These are phyloP conservation scores for Oligia strigilis DNA, from an alignment of 2,888 invertebrate genomes.

Conservation along the genomic window DNA sequence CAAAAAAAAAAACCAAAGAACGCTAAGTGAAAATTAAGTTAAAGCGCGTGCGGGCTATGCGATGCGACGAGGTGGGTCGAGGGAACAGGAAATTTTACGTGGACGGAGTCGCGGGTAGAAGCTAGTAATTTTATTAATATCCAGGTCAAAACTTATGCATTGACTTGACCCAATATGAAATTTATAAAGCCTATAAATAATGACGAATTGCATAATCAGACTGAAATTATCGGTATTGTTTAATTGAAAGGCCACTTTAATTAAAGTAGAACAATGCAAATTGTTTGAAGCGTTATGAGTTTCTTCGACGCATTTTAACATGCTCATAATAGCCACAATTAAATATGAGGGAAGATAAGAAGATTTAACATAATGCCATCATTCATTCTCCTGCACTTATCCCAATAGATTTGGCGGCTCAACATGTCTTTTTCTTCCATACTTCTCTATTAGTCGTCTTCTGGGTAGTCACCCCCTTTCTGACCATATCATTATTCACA, in stretches of 20 bases:
- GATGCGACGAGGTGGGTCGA: not conserved
- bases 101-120: not conserved
- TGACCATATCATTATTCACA: no score
- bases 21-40: no score
- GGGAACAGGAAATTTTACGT: not conserved
- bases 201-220: not conserved
- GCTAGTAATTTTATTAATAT: not conserved
- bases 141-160: not conserved
- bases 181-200: not conserved
- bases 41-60: not conserved
- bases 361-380: no score
- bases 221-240: not conserved
- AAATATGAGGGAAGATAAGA: no score
- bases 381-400: no score
- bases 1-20: no score
- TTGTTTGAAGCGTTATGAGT: constrained; percentile 6
- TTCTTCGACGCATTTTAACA: not conserved
- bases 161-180: not conserved
- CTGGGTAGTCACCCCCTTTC: no score
- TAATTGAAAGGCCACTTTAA: constrained; percentile 9
- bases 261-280: constrained; percentile 6
- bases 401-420: no score
- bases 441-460: no score
- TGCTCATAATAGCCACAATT: not conserved
- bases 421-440: no score